These are phyloP conservation scores for Gymnothorax reevesii DNA, from an alignment of 2,797 vertebrate genomes.

Conservation along the genomic window DNA sequence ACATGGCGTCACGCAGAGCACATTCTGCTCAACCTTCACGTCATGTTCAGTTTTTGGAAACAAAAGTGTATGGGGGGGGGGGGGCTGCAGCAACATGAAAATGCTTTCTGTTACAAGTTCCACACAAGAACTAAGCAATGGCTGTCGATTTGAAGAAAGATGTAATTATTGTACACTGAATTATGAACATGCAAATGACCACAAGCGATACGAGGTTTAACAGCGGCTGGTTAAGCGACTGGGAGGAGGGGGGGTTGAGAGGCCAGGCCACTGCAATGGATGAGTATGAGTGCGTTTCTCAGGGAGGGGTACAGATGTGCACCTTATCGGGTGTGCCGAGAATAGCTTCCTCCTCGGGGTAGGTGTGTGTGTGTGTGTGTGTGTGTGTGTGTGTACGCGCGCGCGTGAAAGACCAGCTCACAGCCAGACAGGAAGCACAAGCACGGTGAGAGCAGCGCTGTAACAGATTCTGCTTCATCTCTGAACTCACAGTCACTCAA, in stretches of 20 bases:
- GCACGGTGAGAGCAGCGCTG: conserved; percentile 10
- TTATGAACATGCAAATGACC: too few species aligned
- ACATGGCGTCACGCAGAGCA: background rate
- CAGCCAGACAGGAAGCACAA: background rate
- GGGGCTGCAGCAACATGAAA: too few species aligned
- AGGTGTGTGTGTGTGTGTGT: background rate
- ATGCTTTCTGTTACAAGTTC: too few species aligned
- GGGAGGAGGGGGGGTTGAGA: background rate
- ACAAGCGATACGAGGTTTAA: background rate
- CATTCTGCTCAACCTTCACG: background rate
- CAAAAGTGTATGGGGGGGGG: too few species aligned
- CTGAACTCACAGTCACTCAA: background rate
- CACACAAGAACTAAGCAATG: too few species aligned
- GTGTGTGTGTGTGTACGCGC: too few species aligned
- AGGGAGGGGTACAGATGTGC: conserved; percentile 1
- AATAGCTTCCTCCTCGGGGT: background rate
- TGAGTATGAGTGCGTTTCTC: background rate
- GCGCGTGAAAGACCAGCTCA: background rate
- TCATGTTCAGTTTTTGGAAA: too few species aligned
- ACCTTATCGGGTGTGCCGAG: background rate
- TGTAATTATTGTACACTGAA: too few species aligned
- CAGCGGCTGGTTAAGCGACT: background rate
- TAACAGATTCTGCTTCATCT: background rate
- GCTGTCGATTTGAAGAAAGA: too few species aligned
- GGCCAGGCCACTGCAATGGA: background rate